phyloP scores from a whole-genome alignment of 2,113 vertebrate species.

The Trinectes maculatus region DNA sequence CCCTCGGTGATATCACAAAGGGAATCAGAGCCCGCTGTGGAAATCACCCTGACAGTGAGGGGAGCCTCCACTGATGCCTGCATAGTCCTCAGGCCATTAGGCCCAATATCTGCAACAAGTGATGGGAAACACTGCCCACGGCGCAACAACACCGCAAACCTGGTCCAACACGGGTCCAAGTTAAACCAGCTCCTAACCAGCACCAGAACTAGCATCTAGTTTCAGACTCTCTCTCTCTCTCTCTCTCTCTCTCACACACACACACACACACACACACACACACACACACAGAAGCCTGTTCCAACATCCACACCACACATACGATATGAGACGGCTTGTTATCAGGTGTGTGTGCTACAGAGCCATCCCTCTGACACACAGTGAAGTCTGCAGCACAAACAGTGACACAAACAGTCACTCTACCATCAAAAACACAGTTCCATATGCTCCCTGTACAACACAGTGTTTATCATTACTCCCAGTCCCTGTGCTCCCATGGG shows the following conservation, averaged over 20 bases:
- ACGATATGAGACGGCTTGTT: conserved; percentile 27
- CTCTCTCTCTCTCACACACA: conserved; percentile 10
- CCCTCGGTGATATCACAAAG: conserved; percentile 63
- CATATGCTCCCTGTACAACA: conserved; percentile 1
- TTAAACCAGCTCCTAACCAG: not conserved
- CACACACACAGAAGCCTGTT: conserved; percentile 8
- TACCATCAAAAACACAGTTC: conserved; percentile 20
- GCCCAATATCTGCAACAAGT: conserved; percentile 20
- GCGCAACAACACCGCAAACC: not conserved
- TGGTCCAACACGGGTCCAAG: not conserved
- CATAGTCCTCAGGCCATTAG: conserved; percentile 14
- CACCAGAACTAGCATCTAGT: too few species aligned
- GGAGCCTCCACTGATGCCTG: conserved; percentile 37
- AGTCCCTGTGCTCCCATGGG: not conserved
- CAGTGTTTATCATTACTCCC: conserved; percentile 6
- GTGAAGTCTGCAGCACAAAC: conserved; percentile 17
- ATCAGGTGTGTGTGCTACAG: conserved; percentile 12
- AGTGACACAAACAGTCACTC: conserved; percentile 51
- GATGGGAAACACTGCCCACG: conserved; percentile 42
- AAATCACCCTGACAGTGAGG: conserved; percentile 63
- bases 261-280: conserved; percentile 20
- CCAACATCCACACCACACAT: conserved; percentile 21
- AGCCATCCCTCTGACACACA: conserved; percentile 1
- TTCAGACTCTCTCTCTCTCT: not conserved
- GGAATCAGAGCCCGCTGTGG: conserved; percentile 62